Conservation (phyloP, 2,888 invertebrate species). For the Orthonevra nobilis region DNA sequence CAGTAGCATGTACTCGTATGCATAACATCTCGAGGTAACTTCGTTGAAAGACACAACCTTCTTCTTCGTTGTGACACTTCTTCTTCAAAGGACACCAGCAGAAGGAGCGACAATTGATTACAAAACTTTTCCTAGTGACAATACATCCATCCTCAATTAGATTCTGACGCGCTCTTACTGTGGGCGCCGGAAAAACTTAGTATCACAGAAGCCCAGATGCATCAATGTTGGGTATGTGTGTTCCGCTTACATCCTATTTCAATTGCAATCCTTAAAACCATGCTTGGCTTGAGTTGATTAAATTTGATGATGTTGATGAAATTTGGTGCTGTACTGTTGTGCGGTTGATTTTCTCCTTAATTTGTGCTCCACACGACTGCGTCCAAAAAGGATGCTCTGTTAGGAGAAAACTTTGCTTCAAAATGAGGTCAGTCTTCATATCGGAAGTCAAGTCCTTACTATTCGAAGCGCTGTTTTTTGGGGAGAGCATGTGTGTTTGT, state of each 20-base stretch:
- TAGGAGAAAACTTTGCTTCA: constrained; percentile 18
- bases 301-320: constrained; percentile 35
- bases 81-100: too few species aligned
- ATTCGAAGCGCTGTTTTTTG: too few species aligned
- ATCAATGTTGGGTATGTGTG: too few species aligned
- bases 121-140: too few species aligned
- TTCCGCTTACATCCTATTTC: constrained; percentile 5
- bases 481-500: constrained; percentile 1
- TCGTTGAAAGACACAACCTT: too few species aligned
- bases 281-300: constrained; percentile 43
- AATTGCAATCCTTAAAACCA: background rate
- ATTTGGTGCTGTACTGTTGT: constrained; percentile 19
- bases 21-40: too few species aligned
- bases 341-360: constrained; percentile 42
- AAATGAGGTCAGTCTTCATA: constrained; percentile 39
- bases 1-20: too few species aligned
- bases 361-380: constrained; percentile 53
- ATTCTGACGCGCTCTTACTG: background rate
- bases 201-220: too few species aligned
- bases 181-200: background rate
- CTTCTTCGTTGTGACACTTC: too few species aligned
- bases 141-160: background rate
- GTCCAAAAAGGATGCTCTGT: constrained; percentile 26
- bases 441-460: constrained; percentile 17
- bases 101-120: too few species aligned